Base-by-base conservation (phyloP, 2,888 invertebrate species). In the Linnaemya vulpina region DNA sequence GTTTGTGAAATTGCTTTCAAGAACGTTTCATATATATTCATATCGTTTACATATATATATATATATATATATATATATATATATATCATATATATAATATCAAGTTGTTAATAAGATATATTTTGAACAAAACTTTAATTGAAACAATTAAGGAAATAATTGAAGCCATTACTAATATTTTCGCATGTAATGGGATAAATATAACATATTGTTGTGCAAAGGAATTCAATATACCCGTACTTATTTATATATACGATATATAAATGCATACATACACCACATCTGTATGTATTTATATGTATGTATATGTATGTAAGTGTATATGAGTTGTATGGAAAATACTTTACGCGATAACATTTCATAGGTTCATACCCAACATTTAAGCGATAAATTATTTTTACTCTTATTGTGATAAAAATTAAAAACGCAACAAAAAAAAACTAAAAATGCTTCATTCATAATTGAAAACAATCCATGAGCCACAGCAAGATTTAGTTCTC, bases 361-460 rank as follows among this genome's bases (percentile, higher is more conserved):
- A 60, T 25, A 67, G 46, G 58, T 74, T 74, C 55, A 67, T 67
- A 22, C 46, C 49, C 25, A 58, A 20, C 49, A 25, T 55, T 40
- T 40, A 51, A 63, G 60, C 51, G 84, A 84, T 84, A 84, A 81
- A 68, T 68, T 15, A 35, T 68, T 60, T 17, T 58, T 51, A 30
- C 77, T 81, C 77, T 63, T 62, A 15, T 77, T 46, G 49, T 68
- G 80, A 84, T 84, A 84, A 84, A 74, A 83, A 43, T 53, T n/a
- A n/a, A n/a, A n/a, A n/a, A n/a, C n/a, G n/a, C n/a, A 15, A 46
- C 62, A 1, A 30, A 3, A 51, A 38, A 22, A 65, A 51, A 62
- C 4, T 68, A 17, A 68, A 20, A 58, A 25, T 35, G 49, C 17
- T 68, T 53, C 43, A 78, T 78, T 62, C 63, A 84, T 71, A 58